Evolutionary conservation across 2,113 vertebrate species (phyloP).

Genomic region (Pantherophis guttatus): DNA sequence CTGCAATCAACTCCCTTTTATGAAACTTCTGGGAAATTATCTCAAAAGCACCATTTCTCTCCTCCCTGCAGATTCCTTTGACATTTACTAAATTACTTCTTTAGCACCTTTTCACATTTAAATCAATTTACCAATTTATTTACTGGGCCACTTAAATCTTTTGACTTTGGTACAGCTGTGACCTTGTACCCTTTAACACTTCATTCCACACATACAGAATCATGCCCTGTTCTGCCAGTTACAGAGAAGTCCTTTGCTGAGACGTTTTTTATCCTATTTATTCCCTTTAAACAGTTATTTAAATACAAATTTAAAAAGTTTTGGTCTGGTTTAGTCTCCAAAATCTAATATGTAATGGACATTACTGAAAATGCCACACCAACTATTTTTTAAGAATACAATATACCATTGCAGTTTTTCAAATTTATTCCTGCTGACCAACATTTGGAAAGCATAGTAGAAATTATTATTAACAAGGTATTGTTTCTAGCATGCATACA

Average conservation of each 20-base stretch:
- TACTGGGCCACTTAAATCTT: constrained; percentile 66
- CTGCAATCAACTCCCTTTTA: constrained; percentile 82
- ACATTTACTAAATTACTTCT: constrained; percentile 74
- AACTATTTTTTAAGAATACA: rapidly evolving
- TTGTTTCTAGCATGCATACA: not conserved
- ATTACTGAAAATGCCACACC: not conserved
- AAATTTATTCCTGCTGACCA: not conserved
- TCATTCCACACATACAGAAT: constrained; percentile 33
- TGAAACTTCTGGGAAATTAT: constrained; percentile 84
- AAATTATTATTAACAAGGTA: not conserved
- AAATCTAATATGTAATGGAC: not conserved
- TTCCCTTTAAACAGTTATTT: not conserved
- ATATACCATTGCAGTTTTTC: not conserved
- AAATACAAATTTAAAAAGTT: not conserved
- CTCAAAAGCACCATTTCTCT: constrained; percentile 77
- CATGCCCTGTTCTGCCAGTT: constrained; percentile 47
- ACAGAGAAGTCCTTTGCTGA: not conserved
- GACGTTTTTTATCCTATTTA: not conserved
- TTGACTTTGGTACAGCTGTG: constrained; percentile 63
- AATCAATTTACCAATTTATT: constrained; percentile 73
- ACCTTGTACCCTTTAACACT: constrained; percentile 49
- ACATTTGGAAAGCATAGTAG: not conserved
- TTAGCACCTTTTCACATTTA: constrained; percentile 73
- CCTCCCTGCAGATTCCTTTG: constrained; percentile 74
- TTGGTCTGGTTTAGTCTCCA: constrained; percentile 5